A percentile compares a stretch with the other conserved stretches of the same genome.
Evolutionary conservation across 2,113 vertebrate species (phyloP).

Genomic region (Leptobrachium ailaonicum): DNA sequence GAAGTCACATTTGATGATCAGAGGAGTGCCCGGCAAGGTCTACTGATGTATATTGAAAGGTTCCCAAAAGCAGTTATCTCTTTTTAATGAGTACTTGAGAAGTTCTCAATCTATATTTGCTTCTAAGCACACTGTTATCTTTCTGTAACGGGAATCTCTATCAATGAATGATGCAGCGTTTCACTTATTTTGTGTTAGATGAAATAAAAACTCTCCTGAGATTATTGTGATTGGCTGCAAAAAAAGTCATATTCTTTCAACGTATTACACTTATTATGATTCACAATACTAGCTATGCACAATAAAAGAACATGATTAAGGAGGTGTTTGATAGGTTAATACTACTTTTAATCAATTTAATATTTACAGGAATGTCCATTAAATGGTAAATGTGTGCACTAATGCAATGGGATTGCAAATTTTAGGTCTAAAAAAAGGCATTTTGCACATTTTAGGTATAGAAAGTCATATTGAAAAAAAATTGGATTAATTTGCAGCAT

Average conservation of each 20-base stretch:
- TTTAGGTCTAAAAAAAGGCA: too few species aligned
- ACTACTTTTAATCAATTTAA: constrained; percentile 7
- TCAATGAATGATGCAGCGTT: constrained; percentile 1
- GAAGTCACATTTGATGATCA: background rate
- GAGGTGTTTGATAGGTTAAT: constrained; percentile 15
- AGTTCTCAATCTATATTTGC: constrained; percentile 39
- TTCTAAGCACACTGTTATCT: constrained; percentile 27
- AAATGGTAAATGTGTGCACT: too few species aligned
- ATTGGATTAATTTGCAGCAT: too few species aligned
- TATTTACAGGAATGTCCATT: too few species aligned
- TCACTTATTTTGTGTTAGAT: constrained; percentile 25
- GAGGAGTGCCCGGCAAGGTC: background rate
- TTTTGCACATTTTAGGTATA: too few species aligned
- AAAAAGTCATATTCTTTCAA: constrained; percentile 38
- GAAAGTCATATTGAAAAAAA: too few species aligned
- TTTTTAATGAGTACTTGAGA: constrained; percentile 48
- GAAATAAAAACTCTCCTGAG: background rate
- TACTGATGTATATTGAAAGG: constrained; percentile 24
- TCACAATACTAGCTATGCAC: constrained; percentile 16
- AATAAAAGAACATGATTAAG: constrained; percentile 23
- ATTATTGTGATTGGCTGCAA: constrained; percentile 14
- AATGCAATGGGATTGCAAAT: too few species aligned
- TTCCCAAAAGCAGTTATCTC: constrained; percentile 15
- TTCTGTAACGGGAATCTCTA: constrained; percentile 18
- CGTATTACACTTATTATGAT: constrained; percentile 12